Evolutionary conservation across 1,140 invertebrate genomes (phyloP).

Genomic region (Lepidotrigona ventralis): DNA sequence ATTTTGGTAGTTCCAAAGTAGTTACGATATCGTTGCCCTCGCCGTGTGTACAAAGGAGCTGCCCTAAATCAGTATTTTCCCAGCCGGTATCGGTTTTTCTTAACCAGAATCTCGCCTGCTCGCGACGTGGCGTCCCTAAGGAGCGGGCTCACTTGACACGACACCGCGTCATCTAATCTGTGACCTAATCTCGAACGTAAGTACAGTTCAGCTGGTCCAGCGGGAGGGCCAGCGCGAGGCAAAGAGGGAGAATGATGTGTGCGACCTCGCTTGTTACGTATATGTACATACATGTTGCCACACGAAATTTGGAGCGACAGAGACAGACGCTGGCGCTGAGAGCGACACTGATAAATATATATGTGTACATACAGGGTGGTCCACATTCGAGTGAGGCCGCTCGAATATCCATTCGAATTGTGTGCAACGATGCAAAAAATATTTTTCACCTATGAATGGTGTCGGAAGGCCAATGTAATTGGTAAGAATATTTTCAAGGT

Average conservation of each 20-base stretch:
- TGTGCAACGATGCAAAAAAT: no score
- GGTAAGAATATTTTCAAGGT: no score
- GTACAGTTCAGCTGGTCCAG: constrained; percentile 2
- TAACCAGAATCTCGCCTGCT: constrained; percentile 11
- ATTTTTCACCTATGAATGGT: no score
- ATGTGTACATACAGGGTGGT: background rate
- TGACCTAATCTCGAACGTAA: constrained; percentile 47
- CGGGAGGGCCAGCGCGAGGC: background rate
- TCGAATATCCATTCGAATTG: no score
- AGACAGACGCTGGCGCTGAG: background rate
- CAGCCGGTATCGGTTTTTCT: constrained; percentile 18
- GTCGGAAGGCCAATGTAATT: no score
- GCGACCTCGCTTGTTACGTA: background rate
- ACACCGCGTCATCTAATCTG: constrained; percentile 45
- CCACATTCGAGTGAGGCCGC: no score
- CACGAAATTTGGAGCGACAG: constrained; percentile 13
- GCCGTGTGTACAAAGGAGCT: background rate
- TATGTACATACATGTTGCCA: background rate
- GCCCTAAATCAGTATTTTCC: background rate
- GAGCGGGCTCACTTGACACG: constrained; percentile 20
- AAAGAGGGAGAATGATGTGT: background rate
- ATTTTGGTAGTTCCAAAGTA: no score
- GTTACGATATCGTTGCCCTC: no score
- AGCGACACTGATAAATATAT: constrained; percentile 17
- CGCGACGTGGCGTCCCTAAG: constrained; percentile 11